phyloP scores from a whole-genome alignment of 2,113 vertebrate species.

The Nanorana parkeri region DNA sequence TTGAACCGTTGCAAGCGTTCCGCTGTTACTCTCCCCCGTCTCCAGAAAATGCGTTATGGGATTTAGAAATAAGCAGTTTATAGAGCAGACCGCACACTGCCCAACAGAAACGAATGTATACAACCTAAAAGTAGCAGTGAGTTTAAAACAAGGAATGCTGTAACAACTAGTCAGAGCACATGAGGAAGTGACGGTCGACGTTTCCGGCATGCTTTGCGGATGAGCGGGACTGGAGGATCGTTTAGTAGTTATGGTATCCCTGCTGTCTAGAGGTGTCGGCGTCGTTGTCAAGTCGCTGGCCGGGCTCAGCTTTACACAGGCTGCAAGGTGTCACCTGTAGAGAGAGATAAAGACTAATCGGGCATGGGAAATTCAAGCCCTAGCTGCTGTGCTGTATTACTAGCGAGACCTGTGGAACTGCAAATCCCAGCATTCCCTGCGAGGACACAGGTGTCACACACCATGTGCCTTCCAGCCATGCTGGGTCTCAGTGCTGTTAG shows the following conservation, averaged over 20 bases:
- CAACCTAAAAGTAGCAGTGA: too few relatives aligned
- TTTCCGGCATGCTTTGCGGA: constrained; percentile 28
- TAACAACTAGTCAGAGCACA: background rate
- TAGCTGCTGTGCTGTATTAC: background rate
- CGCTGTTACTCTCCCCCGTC: background rate
- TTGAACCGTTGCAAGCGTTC: background rate
- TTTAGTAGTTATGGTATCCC: constrained; percentile 21
- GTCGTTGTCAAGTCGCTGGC: constrained; percentile 17
- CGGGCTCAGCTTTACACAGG: constrained; percentile 17
- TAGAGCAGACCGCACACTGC: background rate
- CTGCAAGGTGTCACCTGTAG: constrained; percentile 19
- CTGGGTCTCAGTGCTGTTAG: too few relatives aligned
- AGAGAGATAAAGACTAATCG: too few relatives aligned
- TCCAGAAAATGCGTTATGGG: background rate
- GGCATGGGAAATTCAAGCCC: too few relatives aligned
- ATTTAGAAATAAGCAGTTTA: background rate
- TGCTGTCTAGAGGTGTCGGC: constrained; percentile 37
- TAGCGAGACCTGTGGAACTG: too few relatives aligned
- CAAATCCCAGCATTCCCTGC: too few relatives aligned
- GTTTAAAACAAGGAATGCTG: background rate
- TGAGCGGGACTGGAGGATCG: constrained; percentile 17
- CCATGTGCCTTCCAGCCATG: background rate
- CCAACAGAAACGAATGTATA: too few relatives aligned
- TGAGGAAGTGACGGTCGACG: background rate
- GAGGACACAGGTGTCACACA: too few relatives aligned